phyloP scores from a whole-genome alignment of 2,113 vertebrate species.

The Hippocampus abdominalis region DNA sequence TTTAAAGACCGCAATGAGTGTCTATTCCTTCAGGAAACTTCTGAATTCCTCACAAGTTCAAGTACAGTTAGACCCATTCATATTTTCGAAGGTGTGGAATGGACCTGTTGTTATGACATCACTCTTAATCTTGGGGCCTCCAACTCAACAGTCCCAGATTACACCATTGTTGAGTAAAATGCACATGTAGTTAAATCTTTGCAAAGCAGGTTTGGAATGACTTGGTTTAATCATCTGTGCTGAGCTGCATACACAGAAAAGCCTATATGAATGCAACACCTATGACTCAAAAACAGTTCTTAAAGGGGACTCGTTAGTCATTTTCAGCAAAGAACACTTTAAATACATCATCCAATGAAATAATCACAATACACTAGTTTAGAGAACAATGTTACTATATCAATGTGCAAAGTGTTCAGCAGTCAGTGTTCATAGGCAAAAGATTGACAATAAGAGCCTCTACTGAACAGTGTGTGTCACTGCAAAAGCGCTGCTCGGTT shows the following conservation, averaged over 20 bases:
- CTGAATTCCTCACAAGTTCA: background rate
- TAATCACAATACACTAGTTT: constrained; percentile 1
- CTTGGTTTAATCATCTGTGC: background rate
- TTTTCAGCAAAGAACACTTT: background rate
- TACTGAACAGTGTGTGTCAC: constrained; percentile 20
- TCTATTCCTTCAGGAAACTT: no score
- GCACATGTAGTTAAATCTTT: background rate
- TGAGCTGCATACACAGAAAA: background rate
- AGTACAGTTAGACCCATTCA: background rate
- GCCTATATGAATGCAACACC: background rate
- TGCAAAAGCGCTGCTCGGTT: constrained; percentile 21
- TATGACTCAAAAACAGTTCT: background rate
- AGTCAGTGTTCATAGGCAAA: background rate
- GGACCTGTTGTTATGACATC: constrained; percentile 2
- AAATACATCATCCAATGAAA: background rate
- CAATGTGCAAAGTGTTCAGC: background rate
- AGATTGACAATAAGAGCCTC: constrained; percentile 39
- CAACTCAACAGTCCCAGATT: background rate
- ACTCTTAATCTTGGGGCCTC: background rate
- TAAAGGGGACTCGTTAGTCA: background rate
- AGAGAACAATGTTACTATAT: background rate
- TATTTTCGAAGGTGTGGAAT: constrained; percentile 16
- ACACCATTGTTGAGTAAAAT: background rate
- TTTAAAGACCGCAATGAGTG: background rate
- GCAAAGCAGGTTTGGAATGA: background rate